Evolutionary conservation across 2,888 invertebrate genomes (phyloP).

Genomic region (Chymomyza procnemis): DNA sequence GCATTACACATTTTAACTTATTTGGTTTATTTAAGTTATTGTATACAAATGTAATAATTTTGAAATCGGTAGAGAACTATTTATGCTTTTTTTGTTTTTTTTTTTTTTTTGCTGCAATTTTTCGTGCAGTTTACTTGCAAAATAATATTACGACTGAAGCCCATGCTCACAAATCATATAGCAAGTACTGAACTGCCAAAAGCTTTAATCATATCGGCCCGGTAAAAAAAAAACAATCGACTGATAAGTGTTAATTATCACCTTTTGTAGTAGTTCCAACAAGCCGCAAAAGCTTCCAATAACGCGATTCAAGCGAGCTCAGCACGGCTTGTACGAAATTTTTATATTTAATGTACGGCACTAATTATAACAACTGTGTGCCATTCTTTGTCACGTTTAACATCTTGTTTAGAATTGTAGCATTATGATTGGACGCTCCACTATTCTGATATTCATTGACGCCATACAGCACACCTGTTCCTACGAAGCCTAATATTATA

Average conservation of each 20-base stretch:
- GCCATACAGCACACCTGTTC: neutral
- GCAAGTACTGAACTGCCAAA: conserved; percentile 40
- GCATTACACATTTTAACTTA: conserved; percentile 68
- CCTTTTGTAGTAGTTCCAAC: neutral
- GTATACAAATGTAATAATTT: neutral
- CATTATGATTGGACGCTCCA: neutral
- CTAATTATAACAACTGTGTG: neutral
- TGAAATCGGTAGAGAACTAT: neutral
- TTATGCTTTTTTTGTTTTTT: too few relatives aligned
- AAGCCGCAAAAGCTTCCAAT: neutral
- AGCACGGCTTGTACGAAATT: neutral
- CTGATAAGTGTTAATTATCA: conserved; percentile 40
- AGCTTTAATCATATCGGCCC: conserved; percentile 59
- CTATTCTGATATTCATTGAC: neutral
- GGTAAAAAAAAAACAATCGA: conserved; percentile 13
- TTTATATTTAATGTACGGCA: neutral
- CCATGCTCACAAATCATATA: conserved; percentile 22
- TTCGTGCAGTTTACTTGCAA: conserved; percentile 28
- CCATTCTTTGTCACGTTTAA: neutral
- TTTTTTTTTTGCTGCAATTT: neutral
- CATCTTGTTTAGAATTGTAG: neutral
- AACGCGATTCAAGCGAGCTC: neutral
- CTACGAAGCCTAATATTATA: neutral
- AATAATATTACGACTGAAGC: conserved; percentile 54
- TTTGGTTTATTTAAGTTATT: conserved; percentile 5